These are phyloP conservation scores for Micropoecilia bifurca DNA, from an alignment of 2,797 vertebrate species.

Conservation along the genomic window DNA sequence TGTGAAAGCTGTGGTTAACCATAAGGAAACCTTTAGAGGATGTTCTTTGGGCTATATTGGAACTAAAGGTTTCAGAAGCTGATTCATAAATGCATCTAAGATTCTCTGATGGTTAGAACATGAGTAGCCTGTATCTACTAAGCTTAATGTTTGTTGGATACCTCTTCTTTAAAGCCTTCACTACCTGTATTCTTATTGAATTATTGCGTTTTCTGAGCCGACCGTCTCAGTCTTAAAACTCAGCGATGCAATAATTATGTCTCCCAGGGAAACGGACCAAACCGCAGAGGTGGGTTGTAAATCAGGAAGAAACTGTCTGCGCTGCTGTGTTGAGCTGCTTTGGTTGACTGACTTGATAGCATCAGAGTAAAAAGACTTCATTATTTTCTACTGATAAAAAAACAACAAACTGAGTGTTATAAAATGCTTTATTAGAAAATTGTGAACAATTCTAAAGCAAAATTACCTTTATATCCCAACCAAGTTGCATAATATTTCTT, in stretches of 20 bases:
- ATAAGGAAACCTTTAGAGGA: neutral
- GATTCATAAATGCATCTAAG: neutral
- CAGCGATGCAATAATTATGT: neutral
- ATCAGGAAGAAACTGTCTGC: neutral
- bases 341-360: neutral
- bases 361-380: neutral
- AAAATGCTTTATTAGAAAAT: slow-evolving; percentile 86
- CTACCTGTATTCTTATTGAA: neutral
- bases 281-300: neutral
- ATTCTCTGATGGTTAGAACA: neutral
- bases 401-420: slow-evolving; percentile 61
- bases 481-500: slow-evolving; percentile 48
- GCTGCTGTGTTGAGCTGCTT: neutral
- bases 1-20: neutral
- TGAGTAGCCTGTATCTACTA: neutral
- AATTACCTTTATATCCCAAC: slow-evolving; percentile 43
- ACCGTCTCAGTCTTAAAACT: neutral
- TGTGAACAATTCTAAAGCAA: slow-evolving; percentile 62
- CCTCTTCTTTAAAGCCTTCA: neutral
- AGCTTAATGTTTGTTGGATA: neutral
- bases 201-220: neutral
- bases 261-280: neutral
- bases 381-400: neutral
- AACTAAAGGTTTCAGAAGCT: neutral
- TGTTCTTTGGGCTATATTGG: neutral